Evolutionary conservation across 2,797 vertebrate genomes (phyloP), one percentile per base, ranked within the genome.

Genomic region (Pangasius mekongensis): DNA sequence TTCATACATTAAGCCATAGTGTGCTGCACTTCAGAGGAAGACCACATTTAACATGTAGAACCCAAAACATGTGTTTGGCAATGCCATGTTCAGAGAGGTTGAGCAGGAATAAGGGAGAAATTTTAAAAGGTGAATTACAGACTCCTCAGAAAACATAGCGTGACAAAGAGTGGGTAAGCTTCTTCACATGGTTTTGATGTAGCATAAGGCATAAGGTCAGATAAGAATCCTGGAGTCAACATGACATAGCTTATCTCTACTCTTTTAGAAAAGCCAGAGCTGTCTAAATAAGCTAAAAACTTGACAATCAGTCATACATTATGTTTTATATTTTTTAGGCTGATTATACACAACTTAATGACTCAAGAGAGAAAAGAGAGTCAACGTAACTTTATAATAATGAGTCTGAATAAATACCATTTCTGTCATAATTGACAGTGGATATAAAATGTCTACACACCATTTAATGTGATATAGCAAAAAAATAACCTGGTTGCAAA

Each of bases 111-210:
- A 81, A 39, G 7, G 33, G 60, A 56, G 8, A 43, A 71, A 24
- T 3, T 80, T 22, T 69, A 58, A 69, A 58, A 36, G n/a, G 64
- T 88, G 76, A 80, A 81, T 73, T 76, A 86, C 27, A 85, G 76
- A 67, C 52, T 71, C 36, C 56, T 69, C 78, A 86, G 69, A 69
- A 85, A 87, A 56, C 49, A 47, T 86, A 43, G 71, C 58, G 52
- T 54, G 78, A 90, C 71, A 66, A 90, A 84, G 74, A 87, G 64
- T 60, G 16, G 36, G 16, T 87, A 85, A 91, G 81, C 80, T 84
- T 78, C n/a, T 87, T 88, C 90, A 91, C 85, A 80, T 93, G 92
- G 87, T 91, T 87, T 92, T 86, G 30, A 91, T 92, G 83, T 86
- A 87, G 82, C 2, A 5, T 80, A 90, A 86, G 36, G 69, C 13